phyloP scores from a whole-genome alignment of 2,113 vertebrate genomes.

The Agapornis roseicollis region DNA sequence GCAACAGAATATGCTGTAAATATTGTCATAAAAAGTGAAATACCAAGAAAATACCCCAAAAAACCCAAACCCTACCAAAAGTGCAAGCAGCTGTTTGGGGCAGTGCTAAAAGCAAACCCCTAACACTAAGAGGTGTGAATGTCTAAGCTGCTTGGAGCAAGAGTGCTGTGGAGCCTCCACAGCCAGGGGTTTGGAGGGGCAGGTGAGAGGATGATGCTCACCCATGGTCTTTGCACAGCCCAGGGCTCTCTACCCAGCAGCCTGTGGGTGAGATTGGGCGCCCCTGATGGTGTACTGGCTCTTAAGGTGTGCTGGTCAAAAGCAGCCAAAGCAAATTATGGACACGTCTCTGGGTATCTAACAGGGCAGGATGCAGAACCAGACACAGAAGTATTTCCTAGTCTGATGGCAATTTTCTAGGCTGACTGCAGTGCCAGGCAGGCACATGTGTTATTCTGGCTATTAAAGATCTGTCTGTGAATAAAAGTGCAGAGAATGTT shows the following conservation, averaged over 20 bases:
- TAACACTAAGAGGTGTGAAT: not conserved
- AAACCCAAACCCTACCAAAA: not conserved
- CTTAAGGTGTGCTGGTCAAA: not conserved
- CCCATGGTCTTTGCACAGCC: not conserved
- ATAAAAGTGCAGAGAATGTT: not conserved
- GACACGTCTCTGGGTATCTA: not conserved
- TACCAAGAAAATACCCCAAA: not conserved
- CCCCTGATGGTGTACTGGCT: not conserved
- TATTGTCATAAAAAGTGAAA: not conserved
- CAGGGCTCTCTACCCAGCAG: not conserved
- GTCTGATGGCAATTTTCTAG: not conserved
- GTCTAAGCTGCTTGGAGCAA: not conserved
- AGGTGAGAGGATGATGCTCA: not conserved
- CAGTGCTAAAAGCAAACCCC: not conserved
- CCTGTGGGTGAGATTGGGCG: rapidly evolving
- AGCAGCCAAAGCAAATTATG: not conserved
- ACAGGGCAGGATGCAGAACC: not conserved
- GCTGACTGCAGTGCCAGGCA: not conserved
- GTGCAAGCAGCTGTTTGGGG: not conserved
- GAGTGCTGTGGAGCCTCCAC: not conserved
- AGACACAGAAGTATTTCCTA: not conserved
- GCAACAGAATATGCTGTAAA: not conserved
- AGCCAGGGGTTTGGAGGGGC: not conserved
- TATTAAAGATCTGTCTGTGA: not conserved
- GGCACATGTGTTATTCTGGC: rapidly evolving